phyloP scores from a whole-genome alignment of 2,888 invertebrate genomes.

The Heliconius ismenius region DNA sequence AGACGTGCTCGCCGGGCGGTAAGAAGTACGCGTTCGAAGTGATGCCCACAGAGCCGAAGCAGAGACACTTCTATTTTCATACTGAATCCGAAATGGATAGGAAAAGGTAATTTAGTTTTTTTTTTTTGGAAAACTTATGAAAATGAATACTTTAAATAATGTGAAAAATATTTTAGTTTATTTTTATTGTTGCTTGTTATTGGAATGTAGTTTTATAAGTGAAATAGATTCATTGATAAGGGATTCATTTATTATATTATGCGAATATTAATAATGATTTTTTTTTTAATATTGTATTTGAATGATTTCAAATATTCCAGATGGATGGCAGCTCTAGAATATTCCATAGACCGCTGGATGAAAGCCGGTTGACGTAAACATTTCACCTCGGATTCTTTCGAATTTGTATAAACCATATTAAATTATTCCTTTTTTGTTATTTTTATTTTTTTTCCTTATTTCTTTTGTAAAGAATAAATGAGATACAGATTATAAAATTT shows the following conservation, averaged over 20 bases:
- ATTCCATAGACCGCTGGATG: slow-evolving; percentile 96
- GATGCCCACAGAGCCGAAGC: slow-evolving; percentile 92
- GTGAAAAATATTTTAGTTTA: slow-evolving; percentile 4
- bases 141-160: too few species aligned
- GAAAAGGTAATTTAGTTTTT: slow-evolving; percentile 85
- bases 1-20: slow-evolving; percentile 90
- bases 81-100: slow-evolving; percentile 97
- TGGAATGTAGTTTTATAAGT: neutral
- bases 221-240: too few species aligned
- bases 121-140: too few species aligned
- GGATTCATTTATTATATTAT: too few species aligned
- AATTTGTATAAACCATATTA: slow-evolving; percentile 64
- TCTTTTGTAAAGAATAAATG: slow-evolving; percentile 24
- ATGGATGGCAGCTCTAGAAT: slow-evolving; percentile 96
- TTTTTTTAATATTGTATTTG: neutral
- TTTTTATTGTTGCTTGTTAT: neutral
- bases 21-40: slow-evolving; percentile 96
- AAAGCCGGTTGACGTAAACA: slow-evolving; percentile 85
- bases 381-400: slow-evolving; percentile 60
- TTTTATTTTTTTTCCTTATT: slow-evolving; percentile 45
- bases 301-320: slow-evolving; percentile 75
- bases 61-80: slow-evolving; percentile 94
- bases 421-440: slow-evolving; percentile 53
- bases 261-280: too few species aligned
- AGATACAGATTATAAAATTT: slow-evolving; percentile 7